A percentile compares a stretch with the other conserved stretches of the same genome.
Conservation (phyloP, 2,113 vertebrate species). For the Camarhynchus parvulus region DNA sequence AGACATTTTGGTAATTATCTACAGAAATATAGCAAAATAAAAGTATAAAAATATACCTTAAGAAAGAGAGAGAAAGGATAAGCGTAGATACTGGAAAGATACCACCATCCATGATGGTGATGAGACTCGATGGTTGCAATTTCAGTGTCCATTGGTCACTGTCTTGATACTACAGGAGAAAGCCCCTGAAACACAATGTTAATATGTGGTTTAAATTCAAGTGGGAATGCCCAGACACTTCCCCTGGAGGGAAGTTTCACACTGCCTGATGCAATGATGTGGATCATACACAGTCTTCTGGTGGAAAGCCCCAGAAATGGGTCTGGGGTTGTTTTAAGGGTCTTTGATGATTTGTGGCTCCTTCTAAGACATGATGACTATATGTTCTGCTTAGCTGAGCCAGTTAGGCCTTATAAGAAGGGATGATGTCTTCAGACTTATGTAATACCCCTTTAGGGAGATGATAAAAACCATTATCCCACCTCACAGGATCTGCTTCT, state of each 20-base stretch:
- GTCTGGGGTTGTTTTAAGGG: not conserved
- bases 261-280: not conserved
- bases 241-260: not conserved
- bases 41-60: not conserved
- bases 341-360: not conserved
- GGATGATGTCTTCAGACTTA: not conserved
- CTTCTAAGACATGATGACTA: not conserved
- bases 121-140: not conserved
- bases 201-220: not conserved
- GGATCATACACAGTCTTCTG: not conserved
- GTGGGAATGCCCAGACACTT: not conserved
- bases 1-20: not conserved
- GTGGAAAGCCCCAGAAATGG: not conserved
- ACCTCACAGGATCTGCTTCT: not conserved
- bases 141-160: not conserved
- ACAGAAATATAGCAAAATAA: not conserved
- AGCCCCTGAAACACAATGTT: not conserved
- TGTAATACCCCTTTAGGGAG: fast-evolving
- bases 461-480: not conserved
- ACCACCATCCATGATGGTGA: not conserved
- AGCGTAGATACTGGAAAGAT: not conserved
- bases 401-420: not conserved
- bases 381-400: not conserved
- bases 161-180: not conserved
- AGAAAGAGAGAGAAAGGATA: not conserved